Evolutionary conservation across 1,140 invertebrate species (phyloP).

Genomic region (Oryctes rhinoceros): DNA sequence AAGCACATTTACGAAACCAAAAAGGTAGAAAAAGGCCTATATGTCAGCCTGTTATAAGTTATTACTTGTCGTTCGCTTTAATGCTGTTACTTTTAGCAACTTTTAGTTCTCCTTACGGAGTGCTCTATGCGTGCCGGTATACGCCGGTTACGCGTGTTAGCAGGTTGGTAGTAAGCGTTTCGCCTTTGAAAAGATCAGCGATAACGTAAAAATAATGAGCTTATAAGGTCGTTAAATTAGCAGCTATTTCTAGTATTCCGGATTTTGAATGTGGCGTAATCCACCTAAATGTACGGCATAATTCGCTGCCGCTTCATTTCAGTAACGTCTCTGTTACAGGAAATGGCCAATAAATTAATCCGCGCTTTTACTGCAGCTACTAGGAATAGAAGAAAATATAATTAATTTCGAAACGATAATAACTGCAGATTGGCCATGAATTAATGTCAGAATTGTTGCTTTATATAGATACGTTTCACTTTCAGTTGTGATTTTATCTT

Average conservation of each 20-base stretch:
- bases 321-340: neutral
- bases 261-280: neutral
- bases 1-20: constrained; percentile 37
- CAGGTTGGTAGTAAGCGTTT: neutral
- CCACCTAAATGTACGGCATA: neutral
- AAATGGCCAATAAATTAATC: neutral
- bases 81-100: constrained; percentile 41
- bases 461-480: too few species aligned
- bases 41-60: constrained; percentile 38
- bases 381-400: neutral
- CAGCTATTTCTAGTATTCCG: constrained; percentile 8
- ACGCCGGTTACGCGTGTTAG: neutral
- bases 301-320: neutral
- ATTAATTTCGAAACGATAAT: neutral
- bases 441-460: too few species aligned
- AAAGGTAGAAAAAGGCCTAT: constrained; percentile 16
- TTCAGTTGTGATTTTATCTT: too few species aligned
- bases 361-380: neutral
- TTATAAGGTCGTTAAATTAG: constrained; percentile 31
- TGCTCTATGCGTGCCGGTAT: neutral
- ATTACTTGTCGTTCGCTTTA: constrained; percentile 37
- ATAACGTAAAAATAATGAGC: constrained; percentile 31
- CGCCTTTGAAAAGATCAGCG: neutral
- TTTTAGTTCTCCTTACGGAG: constrained; percentile 13
- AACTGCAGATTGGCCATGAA: neutral